phyloP scores from a whole-genome alignment of 2,113 vertebrate genomes.

The Plecturocebus donacophilus region DNA sequence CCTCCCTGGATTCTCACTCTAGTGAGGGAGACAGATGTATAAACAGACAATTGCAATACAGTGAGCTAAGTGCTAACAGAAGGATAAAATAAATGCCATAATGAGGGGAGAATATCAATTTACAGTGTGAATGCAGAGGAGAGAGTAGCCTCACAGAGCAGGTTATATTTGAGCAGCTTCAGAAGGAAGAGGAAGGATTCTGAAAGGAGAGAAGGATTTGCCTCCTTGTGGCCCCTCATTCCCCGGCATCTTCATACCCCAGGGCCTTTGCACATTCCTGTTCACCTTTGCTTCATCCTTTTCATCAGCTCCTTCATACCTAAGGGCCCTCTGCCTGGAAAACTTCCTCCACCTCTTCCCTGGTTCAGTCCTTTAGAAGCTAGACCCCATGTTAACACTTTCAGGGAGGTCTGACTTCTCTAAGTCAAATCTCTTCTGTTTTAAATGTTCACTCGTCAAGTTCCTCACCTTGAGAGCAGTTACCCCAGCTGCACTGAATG shows the following conservation, averaged over 20 bases:
- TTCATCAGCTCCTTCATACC: background rate
- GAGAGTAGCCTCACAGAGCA: background rate
- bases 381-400: background rate
- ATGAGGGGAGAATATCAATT: slow-evolving; percentile 29
- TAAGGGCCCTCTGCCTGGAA: background rate
- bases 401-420: background rate
- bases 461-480: background rate
- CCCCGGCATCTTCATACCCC: background rate
- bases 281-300: background rate
- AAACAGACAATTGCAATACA: slow-evolving; percentile 59
- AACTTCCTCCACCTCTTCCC: background rate
- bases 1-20: background rate
- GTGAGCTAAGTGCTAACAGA: slow-evolving; percentile 69
- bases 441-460: background rate
- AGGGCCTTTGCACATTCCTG: slow-evolving; percentile 48
- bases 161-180: slow-evolving; percentile 1
- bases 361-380: background rate
- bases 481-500: background rate
- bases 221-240: background rate
- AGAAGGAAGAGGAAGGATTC: background rate
- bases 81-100: background rate
- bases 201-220: slow-evolving; percentile 21
- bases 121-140: slow-evolving; percentile 43
- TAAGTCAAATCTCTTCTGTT: background rate
- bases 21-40: slow-evolving; percentile 64